A percentile compares a stretch with the other conserved stretches of the same genome.
phyloP scores from a whole-genome alignment of 2,797 vertebrate genomes.

The Pangasius larnaudii region DNA sequence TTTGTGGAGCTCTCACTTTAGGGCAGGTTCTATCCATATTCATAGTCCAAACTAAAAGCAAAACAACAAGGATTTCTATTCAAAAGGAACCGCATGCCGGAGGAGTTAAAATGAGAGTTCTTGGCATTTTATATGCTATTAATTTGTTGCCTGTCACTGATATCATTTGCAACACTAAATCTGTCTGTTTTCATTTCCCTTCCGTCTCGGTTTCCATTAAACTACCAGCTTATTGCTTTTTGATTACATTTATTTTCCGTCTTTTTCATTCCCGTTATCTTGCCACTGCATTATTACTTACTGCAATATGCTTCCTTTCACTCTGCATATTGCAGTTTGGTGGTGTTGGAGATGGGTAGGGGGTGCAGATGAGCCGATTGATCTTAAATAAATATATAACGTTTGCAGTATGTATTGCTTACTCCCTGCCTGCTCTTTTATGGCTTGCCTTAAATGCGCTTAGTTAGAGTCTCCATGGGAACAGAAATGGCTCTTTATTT shows the following conservation, averaged over 20 bases:
- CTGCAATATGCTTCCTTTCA: slow-evolving; percentile 63
- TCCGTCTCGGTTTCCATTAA: slow-evolving; percentile 79
- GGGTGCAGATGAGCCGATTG: slow-evolving; percentile 71
- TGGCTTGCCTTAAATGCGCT: slow-evolving; percentile 46
- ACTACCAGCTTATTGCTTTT: slow-evolving; percentile 79
- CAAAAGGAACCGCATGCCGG: background rate
- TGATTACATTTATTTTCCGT: slow-evolving; percentile 77
- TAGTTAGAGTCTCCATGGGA: slow-evolving; percentile 54
- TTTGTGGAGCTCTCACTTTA: background rate
- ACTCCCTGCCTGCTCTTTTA: slow-evolving; percentile 42
- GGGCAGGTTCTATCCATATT: background rate
- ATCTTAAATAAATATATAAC: slow-evolving; percentile 74
- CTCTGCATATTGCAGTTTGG: slow-evolving; percentile 36
- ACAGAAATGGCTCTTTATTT: slow-evolving; percentile 44
- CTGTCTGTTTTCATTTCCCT: slow-evolving; percentile 78
- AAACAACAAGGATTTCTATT: background rate
- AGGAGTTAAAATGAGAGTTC: slow-evolving; percentile 43
- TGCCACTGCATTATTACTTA: slow-evolving; percentile 72
- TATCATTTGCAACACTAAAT: slow-evolving; percentile 69
- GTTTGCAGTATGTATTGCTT: slow-evolving; percentile 68
- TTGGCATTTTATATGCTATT: slow-evolving; percentile 71
- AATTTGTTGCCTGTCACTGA: slow-evolving; percentile 81
- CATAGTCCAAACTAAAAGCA: background rate
- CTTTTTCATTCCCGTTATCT: slow-evolving; percentile 62
- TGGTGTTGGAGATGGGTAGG: slow-evolving; percentile 32